Evolutionary conservation across 2,797 vertebrate species (phyloP), one percentile per base, ranked within the genome.

Genomic region (Eulemur coronatus): DNA sequence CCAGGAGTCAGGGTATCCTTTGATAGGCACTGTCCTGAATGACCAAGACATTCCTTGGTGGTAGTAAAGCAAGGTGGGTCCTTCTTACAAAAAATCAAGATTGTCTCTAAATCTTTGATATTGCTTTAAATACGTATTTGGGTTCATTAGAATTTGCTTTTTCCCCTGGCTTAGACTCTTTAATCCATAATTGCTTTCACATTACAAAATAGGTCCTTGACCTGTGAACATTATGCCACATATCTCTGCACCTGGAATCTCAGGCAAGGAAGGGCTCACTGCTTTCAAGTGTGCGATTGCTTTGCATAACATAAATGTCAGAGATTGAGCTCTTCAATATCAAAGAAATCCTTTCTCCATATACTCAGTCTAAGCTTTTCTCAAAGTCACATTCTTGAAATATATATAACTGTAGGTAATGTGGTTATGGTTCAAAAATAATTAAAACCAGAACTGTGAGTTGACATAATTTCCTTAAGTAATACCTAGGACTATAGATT

Each of bases 391-490:
- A 80, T 70, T 89, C 28, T 84, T 70, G 35, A 35, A 89, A 91
- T 87, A 89, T 79, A 82, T 59, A 78, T 67, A 85, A 89, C 79
- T 91, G 91, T 28, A 43, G 55, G 7, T n/a, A 93, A 89, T 91
- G 67, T 79, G 12, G 76, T 76, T 91, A 55, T 72, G 22, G 30
- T 73, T 87, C 24, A 93, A 92, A 94, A 94, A 94, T 59, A 94
- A 94, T 91, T 86, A 95, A 97, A 96, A 84, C 76, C 30, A 84
- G 59, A 96, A 63, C 11, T 86, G 30, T 80, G 33, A 89, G n/a
- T 67, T 93, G 91, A 79, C 38, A 69, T 48, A 91, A 57, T 84
- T 89, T 89, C 38, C 59, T 76, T 80, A 81, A 87, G 72, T 82
- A 80, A 92, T 93, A 80, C 65, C 59, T 76, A 84, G 88, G 57